phyloP scores from a whole-genome alignment of 2,888 invertebrate genomes.

The Osmoderma eremita region DNA sequence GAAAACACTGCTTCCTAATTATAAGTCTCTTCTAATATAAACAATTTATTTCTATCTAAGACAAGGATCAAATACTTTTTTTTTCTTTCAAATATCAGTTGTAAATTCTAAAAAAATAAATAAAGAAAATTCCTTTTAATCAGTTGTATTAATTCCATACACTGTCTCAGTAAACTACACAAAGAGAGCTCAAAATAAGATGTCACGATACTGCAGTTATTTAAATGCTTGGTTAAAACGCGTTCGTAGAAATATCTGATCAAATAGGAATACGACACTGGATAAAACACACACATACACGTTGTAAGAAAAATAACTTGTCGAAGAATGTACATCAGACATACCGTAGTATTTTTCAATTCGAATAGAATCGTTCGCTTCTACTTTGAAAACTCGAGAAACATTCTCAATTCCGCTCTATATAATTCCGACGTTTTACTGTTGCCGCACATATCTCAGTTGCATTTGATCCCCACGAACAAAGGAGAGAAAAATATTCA shows the following conservation, averaged over 20 bases:
- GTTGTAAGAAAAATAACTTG: conserved; percentile 38
- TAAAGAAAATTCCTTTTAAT: too few relatives aligned
- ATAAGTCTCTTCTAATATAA: too few relatives aligned
- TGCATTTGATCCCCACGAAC: conserved; percentile 14
- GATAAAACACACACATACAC: conserved; percentile 34
- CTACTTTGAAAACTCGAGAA: conserved; percentile 36
- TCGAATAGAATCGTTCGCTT: conserved; percentile 38
- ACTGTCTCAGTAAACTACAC: too few relatives aligned
- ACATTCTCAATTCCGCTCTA: conserved; percentile 27
- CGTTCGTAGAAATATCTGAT: conserved; percentile 6
- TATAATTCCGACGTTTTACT: conserved; percentile 30
- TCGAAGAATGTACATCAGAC: conserved; percentile 42
- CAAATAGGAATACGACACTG: conserved; percentile 11
- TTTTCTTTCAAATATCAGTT: too few relatives aligned
- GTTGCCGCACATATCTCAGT: conserved; percentile 27
- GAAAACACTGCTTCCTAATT: too few relatives aligned
- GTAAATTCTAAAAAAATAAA: too few relatives aligned
- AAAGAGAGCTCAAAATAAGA: too few relatives aligned
- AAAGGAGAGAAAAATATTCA: conserved; percentile 37
- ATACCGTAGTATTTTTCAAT: conserved; percentile 39
- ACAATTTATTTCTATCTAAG: too few relatives aligned
- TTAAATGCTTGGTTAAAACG: too few relatives aligned
- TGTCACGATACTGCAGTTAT: too few relatives aligned
- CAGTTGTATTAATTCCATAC: too few relatives aligned
- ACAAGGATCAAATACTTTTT: too few relatives aligned